Conservation (phyloP, 2,113 vertebrate species). For the Notothenia rossii region DNA sequence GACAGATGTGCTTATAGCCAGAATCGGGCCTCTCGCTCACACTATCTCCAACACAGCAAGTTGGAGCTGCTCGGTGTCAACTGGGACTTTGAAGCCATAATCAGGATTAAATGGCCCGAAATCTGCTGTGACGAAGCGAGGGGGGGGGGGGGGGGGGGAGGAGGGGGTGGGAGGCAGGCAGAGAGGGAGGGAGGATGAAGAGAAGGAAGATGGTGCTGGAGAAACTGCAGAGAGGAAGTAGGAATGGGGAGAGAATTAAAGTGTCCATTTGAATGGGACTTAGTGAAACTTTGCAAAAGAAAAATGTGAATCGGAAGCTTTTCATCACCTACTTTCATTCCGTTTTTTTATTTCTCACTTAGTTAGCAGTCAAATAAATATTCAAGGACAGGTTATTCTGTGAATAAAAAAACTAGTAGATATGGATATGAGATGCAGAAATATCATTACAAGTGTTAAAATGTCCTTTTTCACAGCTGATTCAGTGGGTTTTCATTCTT, state of each 20-base stretch:
- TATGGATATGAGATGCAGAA: neutral
- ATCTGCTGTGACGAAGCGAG: conserved; percentile 45
- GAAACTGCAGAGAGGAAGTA: neutral
- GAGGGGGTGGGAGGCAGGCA: neutral
- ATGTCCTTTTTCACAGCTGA: neutral
- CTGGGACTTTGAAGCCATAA: conserved; percentile 62
- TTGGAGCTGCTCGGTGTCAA: conserved; percentile 34
- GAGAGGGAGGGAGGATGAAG: neutral
- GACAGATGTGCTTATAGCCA: conserved; percentile 29
- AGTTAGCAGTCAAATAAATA: too few relatives aligned
- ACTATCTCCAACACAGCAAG: conserved; percentile 14
- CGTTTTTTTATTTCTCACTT: neutral
- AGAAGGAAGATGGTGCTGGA: neutral
- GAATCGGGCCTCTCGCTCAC: conserved; percentile 4
- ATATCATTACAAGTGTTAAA: neutral
- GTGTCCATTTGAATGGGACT: neutral
- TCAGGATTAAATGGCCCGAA: conserved; percentile 61
- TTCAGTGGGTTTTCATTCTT: neutral
- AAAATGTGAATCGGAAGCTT: neutral
- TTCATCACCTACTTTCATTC: neutral
- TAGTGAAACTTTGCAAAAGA: neutral
- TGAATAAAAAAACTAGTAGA: neutral
- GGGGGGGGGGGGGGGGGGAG: too few relatives aligned
- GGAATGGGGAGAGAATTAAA: neutral
- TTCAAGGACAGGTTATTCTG: neutral